Conservation (phyloP, 2,797 vertebrate species). For the Cyclura pinguis region DNA sequence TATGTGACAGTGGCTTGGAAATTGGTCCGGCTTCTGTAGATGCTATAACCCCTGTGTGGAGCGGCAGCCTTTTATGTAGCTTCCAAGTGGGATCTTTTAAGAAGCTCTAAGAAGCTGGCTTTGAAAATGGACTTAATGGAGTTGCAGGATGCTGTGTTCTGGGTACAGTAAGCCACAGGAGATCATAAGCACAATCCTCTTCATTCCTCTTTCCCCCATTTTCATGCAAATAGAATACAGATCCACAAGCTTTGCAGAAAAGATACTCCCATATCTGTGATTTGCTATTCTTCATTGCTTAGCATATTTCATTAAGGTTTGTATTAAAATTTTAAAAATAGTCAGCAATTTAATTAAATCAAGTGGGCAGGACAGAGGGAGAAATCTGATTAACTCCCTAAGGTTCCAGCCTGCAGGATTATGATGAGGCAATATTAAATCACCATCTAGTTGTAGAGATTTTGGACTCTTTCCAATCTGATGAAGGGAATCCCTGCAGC, state of each 20-base stretch:
- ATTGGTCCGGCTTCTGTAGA: not conserved
- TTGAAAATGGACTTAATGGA: not conserved
- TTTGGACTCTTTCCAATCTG: slow-evolving; percentile 48
- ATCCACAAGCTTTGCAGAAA: not conserved
- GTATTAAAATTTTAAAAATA: slow-evolving; percentile 29
- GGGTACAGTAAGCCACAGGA: not conserved
- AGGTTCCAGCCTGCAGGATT: slow-evolving; percentile 38
- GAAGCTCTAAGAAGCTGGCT: not conserved
- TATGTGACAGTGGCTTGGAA: not conserved
- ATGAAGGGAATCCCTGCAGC: slow-evolving; percentile 55
- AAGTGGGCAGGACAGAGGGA: slow-evolving; percentile 34
- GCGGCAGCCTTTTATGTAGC: not conserved
- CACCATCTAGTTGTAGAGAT: slow-evolving; percentile 28
- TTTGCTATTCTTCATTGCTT: not conserved
- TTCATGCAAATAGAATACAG: fast-evolving
- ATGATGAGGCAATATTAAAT: slow-evolving; percentile 46
- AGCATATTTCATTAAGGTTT: slow-evolving; percentile 29
- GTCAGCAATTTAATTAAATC: slow-evolving; percentile 51
- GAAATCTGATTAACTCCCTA: slow-evolving; percentile 53
- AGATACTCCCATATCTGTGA: not conserved
- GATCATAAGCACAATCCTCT: not conserved
- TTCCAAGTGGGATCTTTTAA: not conserved
- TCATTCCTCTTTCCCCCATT: not conserved
- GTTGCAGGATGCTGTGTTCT: not conserved
- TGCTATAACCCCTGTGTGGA: not conserved